Evolutionary conservation across 1,140 invertebrate genomes (phyloP), one percentile per base, ranked within the genome.

Genomic region (Papilio glaucus): DNA sequence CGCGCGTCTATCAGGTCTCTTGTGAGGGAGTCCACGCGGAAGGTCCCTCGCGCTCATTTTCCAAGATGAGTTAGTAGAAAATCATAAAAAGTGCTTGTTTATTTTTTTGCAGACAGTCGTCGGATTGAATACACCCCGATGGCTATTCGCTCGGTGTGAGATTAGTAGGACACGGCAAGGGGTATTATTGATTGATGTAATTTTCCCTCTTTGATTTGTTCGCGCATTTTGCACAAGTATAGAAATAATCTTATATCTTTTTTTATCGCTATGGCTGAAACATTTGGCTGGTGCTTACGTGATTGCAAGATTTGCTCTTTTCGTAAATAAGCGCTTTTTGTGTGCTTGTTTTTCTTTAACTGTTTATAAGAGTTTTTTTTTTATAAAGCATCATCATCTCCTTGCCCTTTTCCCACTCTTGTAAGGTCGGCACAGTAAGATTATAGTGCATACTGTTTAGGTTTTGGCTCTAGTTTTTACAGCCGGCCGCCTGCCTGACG

Each of bases 181-280:
- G 72, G 74, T 77, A 75, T 77, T 83, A 86, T 88, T 86, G 84
- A 89, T 90, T 85, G 78, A 84, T 85, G 80, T 78, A 76, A 82
- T 72, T 83, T 83, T 85, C 79, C 81, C 69, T 75, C 74, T 60
- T 71, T 82, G 77, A 80, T 71, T 76, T 53, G 67, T 78, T 72
- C 71, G 74, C 72, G 79, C 76, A 83, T 82, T 76, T n/a, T 78
- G 71, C 72, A 78, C 74, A 60, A 41, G 24, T 70, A 67, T 65
- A 65, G 37, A 38, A 21, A 65, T 65, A 65, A 65, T 41, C 62
- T 39, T 39, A 65, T 41, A 39, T 65, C 62, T 65, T 65, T 38
- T n/a, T 65, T 65, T 65, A 65, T 39, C 8, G 62, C 21, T 65
- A 65, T 65, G 8, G 37, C 18, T 65, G 4, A 9, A 41, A 65